phyloP scores from a whole-genome alignment of 2,113 vertebrate genomes.

The Amazona guildingii region DNA sequence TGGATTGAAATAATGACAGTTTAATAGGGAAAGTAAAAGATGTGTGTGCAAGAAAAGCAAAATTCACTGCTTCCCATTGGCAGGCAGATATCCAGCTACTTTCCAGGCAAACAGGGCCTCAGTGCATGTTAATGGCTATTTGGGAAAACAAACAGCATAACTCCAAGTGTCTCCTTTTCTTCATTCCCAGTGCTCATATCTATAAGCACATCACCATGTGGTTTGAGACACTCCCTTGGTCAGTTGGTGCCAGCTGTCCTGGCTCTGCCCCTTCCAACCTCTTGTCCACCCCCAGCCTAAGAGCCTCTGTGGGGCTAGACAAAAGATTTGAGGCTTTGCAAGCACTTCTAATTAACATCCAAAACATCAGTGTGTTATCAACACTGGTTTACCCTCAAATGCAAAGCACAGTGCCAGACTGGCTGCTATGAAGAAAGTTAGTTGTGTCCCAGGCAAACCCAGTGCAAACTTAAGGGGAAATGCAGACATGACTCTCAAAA shows the following conservation, averaged over 20 bases:
- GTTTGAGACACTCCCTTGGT: background rate
- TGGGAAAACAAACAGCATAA: background rate
- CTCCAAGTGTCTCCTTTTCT: background rate
- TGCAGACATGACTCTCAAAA: background rate
- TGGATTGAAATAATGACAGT: background rate
- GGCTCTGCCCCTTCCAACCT: background rate
- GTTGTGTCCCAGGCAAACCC: background rate
- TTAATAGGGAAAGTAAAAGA: background rate
- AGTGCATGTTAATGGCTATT: fast-evolving
- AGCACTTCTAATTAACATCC: background rate
- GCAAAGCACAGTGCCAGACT: fast-evolving
- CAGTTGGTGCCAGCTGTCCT: background rate
- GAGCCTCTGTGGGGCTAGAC: background rate
- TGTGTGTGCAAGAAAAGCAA: background rate
- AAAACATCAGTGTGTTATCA: fast-evolving
- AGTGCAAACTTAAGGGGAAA: background rate
- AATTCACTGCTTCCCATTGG: background rate
- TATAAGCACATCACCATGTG: background rate
- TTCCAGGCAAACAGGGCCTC: background rate
- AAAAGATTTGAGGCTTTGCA: background rate
- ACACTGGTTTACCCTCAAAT: background rate
- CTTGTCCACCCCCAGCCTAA: background rate
- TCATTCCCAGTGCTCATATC: background rate
- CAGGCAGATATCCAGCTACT: background rate
- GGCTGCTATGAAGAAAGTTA: background rate